phyloP scores from a whole-genome alignment of 1,140 invertebrate species.

The Pectinophora gossypiella region DNA sequence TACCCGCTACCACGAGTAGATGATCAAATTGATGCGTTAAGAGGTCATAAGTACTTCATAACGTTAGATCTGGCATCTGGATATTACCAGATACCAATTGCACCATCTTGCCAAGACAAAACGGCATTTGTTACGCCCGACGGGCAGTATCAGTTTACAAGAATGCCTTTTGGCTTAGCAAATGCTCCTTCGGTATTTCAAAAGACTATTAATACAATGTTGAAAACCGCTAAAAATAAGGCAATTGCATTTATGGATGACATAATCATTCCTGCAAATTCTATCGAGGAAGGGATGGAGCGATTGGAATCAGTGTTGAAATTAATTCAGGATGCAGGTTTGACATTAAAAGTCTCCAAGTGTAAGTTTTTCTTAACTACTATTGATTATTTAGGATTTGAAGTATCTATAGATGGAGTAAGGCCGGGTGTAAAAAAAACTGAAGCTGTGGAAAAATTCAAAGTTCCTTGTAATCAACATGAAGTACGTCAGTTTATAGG shows the following conservation, averaged over 20 bases:
- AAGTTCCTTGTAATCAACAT: constrained; percentile 26
- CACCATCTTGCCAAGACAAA: constrained; percentile 18
- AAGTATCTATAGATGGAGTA: constrained; percentile 13
- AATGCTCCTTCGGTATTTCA: constrained; percentile 43
- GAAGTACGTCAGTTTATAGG: constrained; percentile 35
- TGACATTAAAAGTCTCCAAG: constrained; percentile 18
- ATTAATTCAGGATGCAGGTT: constrained; percentile 7
- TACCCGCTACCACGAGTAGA: too few relatives aligned
- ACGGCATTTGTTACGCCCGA: constrained; percentile 36
- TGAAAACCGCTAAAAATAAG: constrained; percentile 16
- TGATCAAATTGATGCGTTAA: constrained; percentile 50
- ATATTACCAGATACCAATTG: constrained; percentile 8
- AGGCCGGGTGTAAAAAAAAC: constrained; percentile 7
- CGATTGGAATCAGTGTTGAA: constrained; percentile 12
- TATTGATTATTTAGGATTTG: constrained; percentile 27
- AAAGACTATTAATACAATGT: constrained; percentile 44
- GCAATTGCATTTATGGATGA: constrained; percentile 22
- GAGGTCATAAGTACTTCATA: constrained; percentile 26
- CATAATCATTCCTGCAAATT: constrained; percentile 13
- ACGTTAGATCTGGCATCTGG: constrained; percentile 48
- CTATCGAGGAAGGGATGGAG: constrained; percentile 11
- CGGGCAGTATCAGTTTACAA: constrained; percentile 33
- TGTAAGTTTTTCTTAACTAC: constrained; percentile 18
- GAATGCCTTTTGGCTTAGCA: constrained; percentile 37
- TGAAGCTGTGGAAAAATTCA: constrained; percentile 2